A percentile compares a stretch with the other conserved stretches of the same genome.
Evolutionary conservation across 2,888 invertebrate species (phyloP).

Genomic region (Acrobasis suavella): DNA sequence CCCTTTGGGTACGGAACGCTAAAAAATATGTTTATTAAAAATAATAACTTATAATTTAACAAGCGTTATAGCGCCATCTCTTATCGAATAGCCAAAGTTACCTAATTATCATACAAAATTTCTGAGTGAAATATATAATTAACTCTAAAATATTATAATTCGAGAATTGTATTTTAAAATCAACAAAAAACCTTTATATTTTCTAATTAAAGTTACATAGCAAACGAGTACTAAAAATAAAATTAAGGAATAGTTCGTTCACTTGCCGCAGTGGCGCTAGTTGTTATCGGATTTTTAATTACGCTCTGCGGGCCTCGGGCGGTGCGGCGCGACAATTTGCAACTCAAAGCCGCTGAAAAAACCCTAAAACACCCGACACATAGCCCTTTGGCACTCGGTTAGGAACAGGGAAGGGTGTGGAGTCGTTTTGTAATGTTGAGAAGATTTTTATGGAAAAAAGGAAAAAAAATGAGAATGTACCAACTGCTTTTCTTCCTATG

Average conservation of each 20-base stretch:
- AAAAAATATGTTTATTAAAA: too few species aligned
- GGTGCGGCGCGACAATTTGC: constrained; percentile 64
- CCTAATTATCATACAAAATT: not conserved
- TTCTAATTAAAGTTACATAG: not conserved
- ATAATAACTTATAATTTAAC: not conserved
- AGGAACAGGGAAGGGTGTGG: constrained; percentile 43
- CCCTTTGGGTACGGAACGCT: too few species aligned
- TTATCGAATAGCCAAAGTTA: constrained; percentile 32
- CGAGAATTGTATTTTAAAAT: not conserved
- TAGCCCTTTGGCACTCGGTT: constrained; percentile 66
- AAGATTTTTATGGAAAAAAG: constrained; percentile 15
- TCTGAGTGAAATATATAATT: too few species aligned
- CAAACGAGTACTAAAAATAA: not conserved
- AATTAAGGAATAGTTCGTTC: constrained; percentile 41
- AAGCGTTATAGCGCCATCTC: constrained; percentile 36
- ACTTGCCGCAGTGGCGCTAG: constrained; percentile 51
- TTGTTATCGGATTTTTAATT: constrained; percentile 68
- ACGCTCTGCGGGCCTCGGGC: constrained; percentile 45
- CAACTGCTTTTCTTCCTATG: too few species aligned
- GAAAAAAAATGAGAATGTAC: too few species aligned
- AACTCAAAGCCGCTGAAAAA: constrained; percentile 81
- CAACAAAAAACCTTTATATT: too few species aligned
- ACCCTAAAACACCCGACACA: constrained; percentile 78
- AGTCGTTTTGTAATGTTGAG: constrained; percentile 30
- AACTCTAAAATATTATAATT: not conserved